A percentile compares a stretch with the other conserved stretches of the same genome.
Evolutionary conservation across 2,113 vertebrate genomes (phyloP).

Genomic region (Limanda limanda): DNA sequence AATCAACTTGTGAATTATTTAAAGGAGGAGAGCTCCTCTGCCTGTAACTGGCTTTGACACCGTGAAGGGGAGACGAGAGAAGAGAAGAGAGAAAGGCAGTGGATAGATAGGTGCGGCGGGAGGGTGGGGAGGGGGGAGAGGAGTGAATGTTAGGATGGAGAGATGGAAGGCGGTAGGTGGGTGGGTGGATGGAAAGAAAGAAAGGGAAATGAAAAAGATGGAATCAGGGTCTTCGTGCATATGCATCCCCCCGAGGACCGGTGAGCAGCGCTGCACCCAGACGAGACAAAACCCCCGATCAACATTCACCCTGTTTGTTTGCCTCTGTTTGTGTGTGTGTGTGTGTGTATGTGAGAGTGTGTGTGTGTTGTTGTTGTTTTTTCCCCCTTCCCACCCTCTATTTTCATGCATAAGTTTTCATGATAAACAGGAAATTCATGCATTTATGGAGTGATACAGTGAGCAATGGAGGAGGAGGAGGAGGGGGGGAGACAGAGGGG

Average conservation of each 20-base stretch:
- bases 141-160: constrained; percentile 29
- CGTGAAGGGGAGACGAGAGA: constrained; percentile 67
- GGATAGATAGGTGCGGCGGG: constrained; percentile 48
- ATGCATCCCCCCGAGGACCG: constrained; percentile 74
- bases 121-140: constrained; percentile 1
- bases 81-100: constrained; percentile 65
- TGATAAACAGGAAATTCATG: constrained; percentile 85
- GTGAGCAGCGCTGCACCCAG: constrained; percentile 65
- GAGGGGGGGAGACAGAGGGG: constrained; percentile 44
- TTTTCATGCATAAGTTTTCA: constrained; percentile 84
- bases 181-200: constrained; percentile 42
- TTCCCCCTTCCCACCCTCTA: constrained; percentile 61
- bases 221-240: constrained; percentile 75
- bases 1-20: constrained; percentile 99
- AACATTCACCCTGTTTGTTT: constrained; percentile 79
- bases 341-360: background rate
- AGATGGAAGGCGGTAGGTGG: constrained; percentile 31
- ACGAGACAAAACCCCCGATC: constrained; percentile 77
- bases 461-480: constrained; percentile 53
- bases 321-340: constrained; percentile 21
- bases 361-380: constrained; percentile 63
- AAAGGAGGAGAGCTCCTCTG: constrained; percentile 91
- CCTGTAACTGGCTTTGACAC: constrained; percentile 94
- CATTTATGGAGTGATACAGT: constrained; percentile 82
- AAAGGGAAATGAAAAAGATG: constrained; percentile 58